These are phyloP conservation scores for Mycetomoellerius zeteki DNA, from an alignment of 1,140 invertebrate species.

Conservation along the genomic window DNA sequence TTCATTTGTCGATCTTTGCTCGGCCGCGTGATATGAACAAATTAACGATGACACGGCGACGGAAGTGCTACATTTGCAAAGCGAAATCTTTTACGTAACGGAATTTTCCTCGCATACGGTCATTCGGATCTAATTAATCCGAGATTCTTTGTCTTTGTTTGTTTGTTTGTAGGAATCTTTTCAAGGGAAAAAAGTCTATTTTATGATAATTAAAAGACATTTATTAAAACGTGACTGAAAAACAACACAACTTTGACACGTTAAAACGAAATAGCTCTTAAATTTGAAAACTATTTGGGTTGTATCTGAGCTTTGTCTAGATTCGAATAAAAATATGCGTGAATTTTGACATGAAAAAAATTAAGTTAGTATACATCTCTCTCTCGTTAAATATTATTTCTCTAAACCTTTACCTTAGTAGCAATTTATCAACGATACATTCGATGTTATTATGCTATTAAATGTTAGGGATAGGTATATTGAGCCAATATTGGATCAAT, in stretches of 20 bases:
- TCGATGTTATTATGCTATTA: too few relatives aligned
- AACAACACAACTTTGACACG: too few relatives aligned
- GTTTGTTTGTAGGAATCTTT: neutral
- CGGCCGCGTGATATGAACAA: neutral
- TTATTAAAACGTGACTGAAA: neutral
- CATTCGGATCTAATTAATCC: neutral
- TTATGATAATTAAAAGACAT: neutral
- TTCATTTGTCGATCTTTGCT: slow-evolving; percentile 20
- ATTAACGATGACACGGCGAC: neutral
- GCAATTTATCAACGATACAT: too few relatives aligned
- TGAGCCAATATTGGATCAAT: too few relatives aligned
- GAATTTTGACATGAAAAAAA: too few relatives aligned
- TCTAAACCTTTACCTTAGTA: too few relatives aligned
- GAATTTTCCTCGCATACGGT: slow-evolving; percentile 11
- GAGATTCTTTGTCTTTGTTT: neutral
- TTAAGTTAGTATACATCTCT: too few relatives aligned
- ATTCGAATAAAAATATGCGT: too few relatives aligned
- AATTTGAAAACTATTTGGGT: neutral
- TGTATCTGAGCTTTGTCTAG: neutral
- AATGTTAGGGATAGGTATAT: too few relatives aligned
- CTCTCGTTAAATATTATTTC: too few relatives aligned
- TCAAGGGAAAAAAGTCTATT: neutral
- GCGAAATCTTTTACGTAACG: slow-evolving; percentile 20
- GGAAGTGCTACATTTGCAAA: slow-evolving; percentile 35
- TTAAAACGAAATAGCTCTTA: neutral